Conservation (phyloP, 2,888 invertebrate genomes). For the Temnothorax ravouxi region DNA sequence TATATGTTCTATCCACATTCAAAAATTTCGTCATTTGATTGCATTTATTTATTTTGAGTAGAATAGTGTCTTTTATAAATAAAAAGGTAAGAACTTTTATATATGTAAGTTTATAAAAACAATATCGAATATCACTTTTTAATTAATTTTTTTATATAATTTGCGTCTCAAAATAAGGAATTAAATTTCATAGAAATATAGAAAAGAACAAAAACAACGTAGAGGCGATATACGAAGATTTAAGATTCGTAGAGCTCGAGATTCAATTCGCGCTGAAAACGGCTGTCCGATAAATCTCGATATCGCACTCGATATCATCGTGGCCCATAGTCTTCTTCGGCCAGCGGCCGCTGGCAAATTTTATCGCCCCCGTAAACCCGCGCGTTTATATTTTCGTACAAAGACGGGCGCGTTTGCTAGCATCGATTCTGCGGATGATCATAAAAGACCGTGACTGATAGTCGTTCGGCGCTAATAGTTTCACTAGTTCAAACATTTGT, state of each 20-base stretch:
- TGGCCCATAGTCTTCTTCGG: constrained; percentile 23
- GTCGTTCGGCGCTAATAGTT: constrained; percentile 53
- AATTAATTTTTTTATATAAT: not conserved
- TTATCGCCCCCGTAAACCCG: constrained; percentile 63
- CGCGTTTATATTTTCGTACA: constrained; percentile 52
- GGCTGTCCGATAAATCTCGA: constrained; percentile 61
- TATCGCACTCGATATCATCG: constrained; percentile 50
- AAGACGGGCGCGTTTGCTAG: constrained; percentile 24
- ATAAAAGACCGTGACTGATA: constrained; percentile 47
- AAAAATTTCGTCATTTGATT: constrained; percentile 3
- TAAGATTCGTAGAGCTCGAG: constrained; percentile 39
- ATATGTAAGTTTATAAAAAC: not conserved
- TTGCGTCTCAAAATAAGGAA: not conserved
- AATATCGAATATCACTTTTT: not conserved
- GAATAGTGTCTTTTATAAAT: not conserved
- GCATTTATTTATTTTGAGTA: not conserved
- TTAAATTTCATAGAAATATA: not conserved
- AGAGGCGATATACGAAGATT: constrained; percentile 4
- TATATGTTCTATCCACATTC: not conserved
- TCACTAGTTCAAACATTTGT: not conserved
- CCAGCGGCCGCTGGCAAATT: constrained; percentile 44
- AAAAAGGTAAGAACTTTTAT: not conserved
- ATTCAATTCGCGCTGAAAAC: constrained; percentile 60
- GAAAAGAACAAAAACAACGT: not conserved
- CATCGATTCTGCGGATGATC: constrained; percentile 47